Evolutionary conservation across 2,888 invertebrate genomes (phyloP), one percentile per base, ranked within the genome.

Genomic region (Gibbula magus): DNA sequence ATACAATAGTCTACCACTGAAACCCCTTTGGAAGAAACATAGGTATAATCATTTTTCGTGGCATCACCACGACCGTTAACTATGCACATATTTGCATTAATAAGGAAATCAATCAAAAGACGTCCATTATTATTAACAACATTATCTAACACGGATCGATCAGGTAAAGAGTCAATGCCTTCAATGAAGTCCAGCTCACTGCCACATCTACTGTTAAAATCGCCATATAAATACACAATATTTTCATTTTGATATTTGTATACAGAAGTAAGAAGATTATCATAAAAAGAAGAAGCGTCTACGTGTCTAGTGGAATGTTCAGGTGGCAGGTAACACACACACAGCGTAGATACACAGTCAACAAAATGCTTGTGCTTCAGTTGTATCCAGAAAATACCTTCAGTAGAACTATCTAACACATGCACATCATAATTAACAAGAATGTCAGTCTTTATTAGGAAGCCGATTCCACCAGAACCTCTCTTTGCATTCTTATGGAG

Each of bases 391-490:
- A 10, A 54, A 5, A 54, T 54, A 54, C 54, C 54, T 54, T 54
- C 54, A 5, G 54, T 54, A 10, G 54, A 54, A 20, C 8, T 54
- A 54, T 54, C 22, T 3, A 54, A 10, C 2, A 54, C 8, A 20
- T 54, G n/a, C n/a, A 54, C 22, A 54, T 54, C 54, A 54, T 20
- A 54, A 54, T 54, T 4, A 54, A 3, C n/a, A 54, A 20, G 22
- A 22, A 54, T n/a, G n/a, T 54, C 22, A 22, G 22, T 54, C 4
- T 54, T 54, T 54, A 54, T 22, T 20, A 54, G 22, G 4, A 67
- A 45, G 25, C 78, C 77, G 2, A 82, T 54, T 0, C 78, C 80
- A 32, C 79, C 82, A 1, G 82, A 82, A 2, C 82, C 82, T 13
- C 35, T 56, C 61, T 25, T 79, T 2, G 82, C 79, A 67, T 32